Conservation (phyloP, 2,888 invertebrate species). For the Ochropleura leucogaster region DNA sequence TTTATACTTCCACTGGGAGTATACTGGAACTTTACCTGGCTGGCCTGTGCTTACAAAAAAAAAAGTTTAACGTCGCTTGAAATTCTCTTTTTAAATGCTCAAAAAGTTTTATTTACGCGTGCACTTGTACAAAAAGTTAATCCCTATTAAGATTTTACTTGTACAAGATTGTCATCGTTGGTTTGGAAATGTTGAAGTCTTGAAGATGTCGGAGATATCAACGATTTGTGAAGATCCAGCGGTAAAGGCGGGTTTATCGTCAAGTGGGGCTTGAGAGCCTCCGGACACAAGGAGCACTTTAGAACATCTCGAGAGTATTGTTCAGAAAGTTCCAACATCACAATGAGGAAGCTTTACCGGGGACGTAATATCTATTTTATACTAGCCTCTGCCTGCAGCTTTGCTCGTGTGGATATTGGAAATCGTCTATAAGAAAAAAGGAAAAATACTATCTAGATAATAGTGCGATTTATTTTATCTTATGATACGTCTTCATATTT, state of each 20-base stretch:
- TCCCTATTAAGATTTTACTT: slow-evolving; percentile 23
- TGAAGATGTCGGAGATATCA: slow-evolving; percentile 31
- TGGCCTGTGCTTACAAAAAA: not conserved
- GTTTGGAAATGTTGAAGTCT: slow-evolving; percentile 6
- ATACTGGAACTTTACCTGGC: not conserved
- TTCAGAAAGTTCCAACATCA: slow-evolving; percentile 38
- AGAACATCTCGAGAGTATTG: slow-evolving; percentile 35
- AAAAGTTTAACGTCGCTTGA: not conserved
- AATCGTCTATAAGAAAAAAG: too few species aligned
- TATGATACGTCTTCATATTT: not conserved
- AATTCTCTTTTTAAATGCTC: not conserved
- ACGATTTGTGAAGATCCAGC: slow-evolving; percentile 30
- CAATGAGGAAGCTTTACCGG: slow-evolving; percentile 12
- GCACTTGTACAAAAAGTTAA: slow-evolving; percentile 5
- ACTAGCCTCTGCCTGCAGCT: not conserved
- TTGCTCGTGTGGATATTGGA: not conserved
- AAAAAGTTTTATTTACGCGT: not conserved
- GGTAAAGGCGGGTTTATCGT: slow-evolving; percentile 41
- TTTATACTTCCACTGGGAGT: not conserved
- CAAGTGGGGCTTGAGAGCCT: slow-evolving; percentile 28
- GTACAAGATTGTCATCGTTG: slow-evolving; percentile 4
- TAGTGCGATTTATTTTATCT: not conserved
- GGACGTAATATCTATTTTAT: slow-evolving; percentile 7
- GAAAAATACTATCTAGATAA: not conserved
- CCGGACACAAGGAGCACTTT: slow-evolving; percentile 36